phyloP scores from a whole-genome alignment of 2,113 vertebrate genomes.

The Trichomycterus rosablanca region DNA sequence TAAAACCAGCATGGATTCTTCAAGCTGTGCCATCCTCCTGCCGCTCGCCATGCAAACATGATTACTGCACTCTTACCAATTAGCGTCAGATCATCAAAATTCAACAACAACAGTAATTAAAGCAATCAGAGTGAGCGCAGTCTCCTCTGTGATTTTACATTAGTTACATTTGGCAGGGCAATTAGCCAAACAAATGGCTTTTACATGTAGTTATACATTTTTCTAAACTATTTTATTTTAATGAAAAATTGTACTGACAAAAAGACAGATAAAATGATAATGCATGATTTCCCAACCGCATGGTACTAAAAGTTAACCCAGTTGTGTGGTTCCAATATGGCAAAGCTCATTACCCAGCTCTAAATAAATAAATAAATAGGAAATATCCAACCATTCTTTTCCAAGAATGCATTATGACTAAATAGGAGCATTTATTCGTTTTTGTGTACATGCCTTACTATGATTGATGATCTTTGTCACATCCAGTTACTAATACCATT shows the following conservation, averaged over 20 bases:
- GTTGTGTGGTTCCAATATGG: too few species aligned
- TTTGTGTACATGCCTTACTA: too few species aligned
- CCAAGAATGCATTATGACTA: too few species aligned
- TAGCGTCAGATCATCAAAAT: constrained; percentile 39
- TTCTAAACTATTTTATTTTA: not conserved
- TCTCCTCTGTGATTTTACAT: constrained; percentile 31
- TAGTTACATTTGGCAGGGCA: constrained; percentile 18
- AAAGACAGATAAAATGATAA: too few species aligned
- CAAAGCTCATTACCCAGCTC: too few species aligned
- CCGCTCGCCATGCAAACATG: constrained; percentile 31
- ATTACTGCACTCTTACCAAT: constrained; percentile 40
- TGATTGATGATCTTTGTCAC: too few species aligned
- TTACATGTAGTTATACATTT: constrained; percentile 2
- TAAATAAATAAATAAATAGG: too few species aligned
- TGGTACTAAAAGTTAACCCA: too few species aligned
- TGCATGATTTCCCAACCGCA: too few species aligned
- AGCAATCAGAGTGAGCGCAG: constrained; percentile 23
- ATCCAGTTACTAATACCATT: too few species aligned
- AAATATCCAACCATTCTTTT: too few species aligned
- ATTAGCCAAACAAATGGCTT: constrained; percentile 32
- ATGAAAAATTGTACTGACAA: not conserved
- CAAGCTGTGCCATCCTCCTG: constrained; percentile 17
- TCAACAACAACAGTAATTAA: constrained; percentile 41
- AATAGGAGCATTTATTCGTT: too few species aligned
- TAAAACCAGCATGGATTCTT: constrained; percentile 30